Conservation (phyloP, 2,797 vertebrate genomes). For the Macrochelys suwanniensis region DNA sequence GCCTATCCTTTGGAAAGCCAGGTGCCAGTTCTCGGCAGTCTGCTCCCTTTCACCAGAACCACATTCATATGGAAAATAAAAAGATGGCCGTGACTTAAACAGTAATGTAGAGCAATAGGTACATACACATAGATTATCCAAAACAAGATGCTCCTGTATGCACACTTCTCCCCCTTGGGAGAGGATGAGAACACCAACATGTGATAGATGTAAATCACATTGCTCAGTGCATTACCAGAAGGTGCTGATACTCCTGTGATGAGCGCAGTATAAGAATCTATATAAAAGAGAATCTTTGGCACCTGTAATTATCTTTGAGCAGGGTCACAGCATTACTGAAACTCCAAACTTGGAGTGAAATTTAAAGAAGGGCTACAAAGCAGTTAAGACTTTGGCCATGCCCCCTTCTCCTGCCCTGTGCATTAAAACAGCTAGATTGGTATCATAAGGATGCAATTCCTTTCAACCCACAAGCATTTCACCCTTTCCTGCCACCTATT, state of each 20-base stretch:
- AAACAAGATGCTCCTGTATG: slow-evolving; percentile 14
- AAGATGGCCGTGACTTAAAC: neutral
- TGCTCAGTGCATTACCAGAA: neutral
- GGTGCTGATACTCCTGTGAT: neutral
- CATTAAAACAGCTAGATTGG: neutral
- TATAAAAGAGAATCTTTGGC: accelerated
- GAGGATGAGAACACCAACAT: slow-evolving; percentile 21
- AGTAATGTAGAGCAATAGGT: neutral
- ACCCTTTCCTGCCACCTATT: neutral
- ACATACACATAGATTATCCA: neutral
- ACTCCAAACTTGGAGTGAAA: accelerated
- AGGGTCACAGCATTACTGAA: neutral
- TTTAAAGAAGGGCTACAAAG: neutral
- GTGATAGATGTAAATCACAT: slow-evolving; percentile 66
- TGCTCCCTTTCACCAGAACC: neutral
- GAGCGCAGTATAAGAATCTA: neutral
- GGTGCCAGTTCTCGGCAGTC: neutral
- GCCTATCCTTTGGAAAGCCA: neutral
- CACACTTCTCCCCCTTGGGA: slow-evolving; percentile 20
- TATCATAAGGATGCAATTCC: neutral
- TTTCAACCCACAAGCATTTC: neutral
- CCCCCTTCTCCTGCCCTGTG: neutral
- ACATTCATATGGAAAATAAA: neutral
- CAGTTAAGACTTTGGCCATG: neutral
- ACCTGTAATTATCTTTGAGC: accelerated